These are phyloP conservation scores for Erpobdella octoculata DNA, from an alignment of 2,888 invertebrate genomes.

Conservation along the genomic window DNA sequence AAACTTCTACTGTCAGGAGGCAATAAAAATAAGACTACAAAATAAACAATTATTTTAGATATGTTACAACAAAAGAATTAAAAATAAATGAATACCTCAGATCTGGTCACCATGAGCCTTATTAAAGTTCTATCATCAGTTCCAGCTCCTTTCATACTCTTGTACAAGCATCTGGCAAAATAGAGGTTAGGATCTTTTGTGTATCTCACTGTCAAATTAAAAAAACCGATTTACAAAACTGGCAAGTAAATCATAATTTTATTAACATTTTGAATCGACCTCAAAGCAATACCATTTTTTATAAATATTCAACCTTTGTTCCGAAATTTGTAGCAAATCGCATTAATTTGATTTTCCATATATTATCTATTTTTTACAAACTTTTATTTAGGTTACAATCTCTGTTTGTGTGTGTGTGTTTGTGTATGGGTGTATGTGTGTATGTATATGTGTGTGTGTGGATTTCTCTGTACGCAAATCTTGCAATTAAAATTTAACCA, in stretches of 20 bases:
- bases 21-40: too few relatives aligned
- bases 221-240: too few relatives aligned
- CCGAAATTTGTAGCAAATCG: too few relatives aligned
- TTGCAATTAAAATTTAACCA: too few relatives aligned
- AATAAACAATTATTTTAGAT: not conserved
- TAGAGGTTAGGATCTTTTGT: conserved; percentile 70
- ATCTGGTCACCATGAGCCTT: conserved; percentile 44
- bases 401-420: too few relatives aligned
- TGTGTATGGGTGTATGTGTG: too few relatives aligned
- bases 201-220: conserved; percentile 60
- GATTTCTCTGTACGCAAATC: too few relatives aligned
- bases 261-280: not conserved
- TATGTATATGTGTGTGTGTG: too few relatives aligned
- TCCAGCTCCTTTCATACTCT: conserved; percentile 65
- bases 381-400: too few relatives aligned
- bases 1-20: too few relatives aligned
- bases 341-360: too few relatives aligned
- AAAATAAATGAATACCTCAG: conserved; percentile 40
- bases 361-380: too few relatives aligned
- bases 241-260: not conserved
- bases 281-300: not conserved
- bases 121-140: conserved; percentile 45
- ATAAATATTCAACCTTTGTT: not conserved
- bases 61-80: not conserved
- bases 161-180: conserved; percentile 77